These are phyloP conservation scores for Parapristionchus giblindavisi DNA, from an alignment of 2,888 invertebrate genomes.

Conservation along the genomic window DNA sequence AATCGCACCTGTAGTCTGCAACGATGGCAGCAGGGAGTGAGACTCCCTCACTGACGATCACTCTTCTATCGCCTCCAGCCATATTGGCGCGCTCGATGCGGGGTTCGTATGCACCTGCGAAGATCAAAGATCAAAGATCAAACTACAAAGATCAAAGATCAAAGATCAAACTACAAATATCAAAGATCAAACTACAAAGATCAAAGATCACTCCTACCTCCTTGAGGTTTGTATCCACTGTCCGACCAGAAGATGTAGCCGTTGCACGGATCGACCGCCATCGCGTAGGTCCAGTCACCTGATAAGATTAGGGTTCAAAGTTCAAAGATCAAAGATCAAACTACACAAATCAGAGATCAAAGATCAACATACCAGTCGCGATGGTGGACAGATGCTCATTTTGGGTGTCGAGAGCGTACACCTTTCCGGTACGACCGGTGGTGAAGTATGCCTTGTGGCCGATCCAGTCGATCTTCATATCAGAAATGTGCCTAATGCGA, in stretches of 20 bases:
- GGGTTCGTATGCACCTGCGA: conserved; percentile 64
- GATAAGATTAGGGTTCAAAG: conserved; percentile 67
- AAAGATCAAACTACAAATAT: not conserved
- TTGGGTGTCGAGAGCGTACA: conserved; percentile 91
- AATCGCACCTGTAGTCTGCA: conserved; percentile 80
- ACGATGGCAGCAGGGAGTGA: conserved; percentile 94
- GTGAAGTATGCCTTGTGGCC: conserved; percentile 97
- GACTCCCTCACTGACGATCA: conserved; percentile 87
- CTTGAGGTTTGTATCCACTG: conserved; percentile 67
- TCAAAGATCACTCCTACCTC: conserved; percentile 44
- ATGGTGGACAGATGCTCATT: conserved; percentile 76
- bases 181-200: not conserved
- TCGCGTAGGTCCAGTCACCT: conserved; percentile 90
- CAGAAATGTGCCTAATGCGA: conserved; percentile 64
- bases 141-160: not conserved
- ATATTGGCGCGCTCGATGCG: conserved; percentile 92
- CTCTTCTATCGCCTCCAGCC: conserved; percentile 89
- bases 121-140: not conserved
- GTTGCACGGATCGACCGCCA: conserved; percentile 95
- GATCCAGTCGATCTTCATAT: conserved; percentile 85
- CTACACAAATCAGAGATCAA: too few relatives aligned
- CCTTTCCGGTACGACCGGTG: conserved; percentile 87
- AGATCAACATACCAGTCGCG: conserved; percentile 26
- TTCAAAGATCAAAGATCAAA: not conserved
- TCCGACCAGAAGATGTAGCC: conserved; percentile 92